Evolutionary conservation across 2,888 invertebrate species (phyloP), one percentile per base, ranked within the genome.

Genomic region (Melinopterus prodromus): DNA sequence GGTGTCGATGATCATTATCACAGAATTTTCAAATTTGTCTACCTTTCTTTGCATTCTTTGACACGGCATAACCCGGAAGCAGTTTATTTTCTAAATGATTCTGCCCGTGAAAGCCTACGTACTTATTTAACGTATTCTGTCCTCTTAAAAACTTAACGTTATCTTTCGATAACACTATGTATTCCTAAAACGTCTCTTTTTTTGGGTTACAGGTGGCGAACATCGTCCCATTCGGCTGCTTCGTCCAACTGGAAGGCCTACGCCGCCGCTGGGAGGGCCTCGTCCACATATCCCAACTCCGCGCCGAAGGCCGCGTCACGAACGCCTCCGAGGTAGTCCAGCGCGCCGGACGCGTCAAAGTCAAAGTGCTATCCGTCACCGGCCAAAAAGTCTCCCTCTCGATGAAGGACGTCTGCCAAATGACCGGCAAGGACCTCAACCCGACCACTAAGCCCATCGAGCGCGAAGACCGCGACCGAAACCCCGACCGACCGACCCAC

Each of bases 361-460:
- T 95, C 0, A 98, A 99, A 92, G 97, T 99, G 0, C 90, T 98
- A 79, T 97, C 97, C 15, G 93, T 98, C 53, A 95, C 96, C n/a
- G 98, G 98, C 0, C 97, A 97, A 87, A 99, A 98, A 89, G 96
- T 97, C 0, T 98, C 99, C 0, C 91, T 99, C 2, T 97, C 97
- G 0, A 98, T 99, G 95, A 99, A 98, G 90, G 99, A 99, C 90
- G 99, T 99, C 0, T 97, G 99, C 88, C 99, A 99, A 89, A 93
- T 94, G 16, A 95, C 95, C 0, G 99, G 99, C 0, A 95, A 94
- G 87, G 99, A 99, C 91, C 90, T 99, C 77, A 99, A 99, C 90
- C 99, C 99, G 0, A 90, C 93, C 0, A 94, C 94, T 6, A 93
- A 95, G 86, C 91, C 93, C 7, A 87, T 91, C 71, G 93, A 93